Evolutionary conservation across 2,113 vertebrate species (phyloP), one percentile per base, ranked within the genome.

Genomic region (Aphyosemion australe): DNA sequence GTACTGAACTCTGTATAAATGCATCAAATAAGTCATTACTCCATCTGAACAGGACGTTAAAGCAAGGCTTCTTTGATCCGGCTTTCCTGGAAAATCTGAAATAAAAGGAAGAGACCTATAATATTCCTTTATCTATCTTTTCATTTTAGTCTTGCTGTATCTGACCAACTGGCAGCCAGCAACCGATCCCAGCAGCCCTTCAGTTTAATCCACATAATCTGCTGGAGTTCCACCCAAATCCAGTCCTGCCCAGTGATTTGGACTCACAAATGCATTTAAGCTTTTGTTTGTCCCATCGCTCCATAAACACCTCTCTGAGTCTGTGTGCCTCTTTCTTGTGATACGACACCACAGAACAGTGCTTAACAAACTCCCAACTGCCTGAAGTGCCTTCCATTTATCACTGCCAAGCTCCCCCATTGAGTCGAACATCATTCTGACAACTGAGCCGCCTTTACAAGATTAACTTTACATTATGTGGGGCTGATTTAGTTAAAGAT

Each of bases 201-300:
- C 21, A 20, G 10, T 48, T 65, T 48, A 80, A 55, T 55, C 63
- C 52, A 34, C n/a, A 10, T 66, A 69, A 69, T 65, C 70, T 47
- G 18, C 41, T 37, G 47, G 39, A 57, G 14, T 37, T 37, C 34
- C 15, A 32, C 15, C 55, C 45, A 67, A 51, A 61, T 63, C 60
- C 4, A 50, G 13, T 50, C 39, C 19, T 15, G 14, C 19, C 50
- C 42, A 26, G 13, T 18, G 34, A 56, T 75, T 58, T 42, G 53
- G 49, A 32, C 34, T 37, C 34, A 37, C 34, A 8, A 37, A 32
- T 39, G 52, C 32, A 54, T 6, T 26, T n/a, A n/a, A 46, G 16
- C 45, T 16, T 46, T 46, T n/a, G 15, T 46, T 46, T 46, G 16
- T 46, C 0, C 37, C 59, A 11, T 14, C 8, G 18, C 0, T 52